Evolutionary conservation across 2,113 vertebrate species (phyloP).

Genomic region (Lipophrys pholis): DNA sequence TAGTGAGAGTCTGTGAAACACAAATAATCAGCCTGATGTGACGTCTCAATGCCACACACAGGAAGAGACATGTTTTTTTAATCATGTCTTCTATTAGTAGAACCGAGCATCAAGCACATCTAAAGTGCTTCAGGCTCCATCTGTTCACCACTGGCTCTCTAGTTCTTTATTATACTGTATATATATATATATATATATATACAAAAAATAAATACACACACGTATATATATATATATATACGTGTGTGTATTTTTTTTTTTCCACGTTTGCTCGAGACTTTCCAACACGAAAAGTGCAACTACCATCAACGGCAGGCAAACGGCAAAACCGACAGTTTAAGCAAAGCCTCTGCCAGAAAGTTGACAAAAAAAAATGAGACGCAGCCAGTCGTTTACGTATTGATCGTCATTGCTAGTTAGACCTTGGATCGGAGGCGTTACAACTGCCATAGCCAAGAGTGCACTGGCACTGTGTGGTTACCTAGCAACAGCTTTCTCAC

Average conservation of each 20-base stretch:
- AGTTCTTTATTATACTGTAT: too few species aligned
- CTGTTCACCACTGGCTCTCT: constrained; percentile 15
- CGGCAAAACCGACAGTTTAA: neutral
- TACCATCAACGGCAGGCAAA: neutral
- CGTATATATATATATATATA: too few species aligned
- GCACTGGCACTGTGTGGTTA: constrained; percentile 46
- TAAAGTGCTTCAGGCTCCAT: constrained; percentile 28
- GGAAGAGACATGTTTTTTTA: constrained; percentile 20
- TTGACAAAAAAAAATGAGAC: neutral
- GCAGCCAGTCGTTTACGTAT: constrained; percentile 14
- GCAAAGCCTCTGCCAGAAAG: neutral
- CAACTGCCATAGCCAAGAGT: constrained; percentile 28
- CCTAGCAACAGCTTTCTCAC: constrained; percentile 73
- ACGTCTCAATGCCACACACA: neutral
- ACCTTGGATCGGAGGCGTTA: constrained; percentile 10
- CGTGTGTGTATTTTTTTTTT: too few species aligned
- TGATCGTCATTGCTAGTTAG: constrained; percentile 4
- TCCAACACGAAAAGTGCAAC: neutral
- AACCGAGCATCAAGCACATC: constrained; percentile 23
- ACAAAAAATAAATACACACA: too few species aligned
- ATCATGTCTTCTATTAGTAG: constrained; percentile 21
- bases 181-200: too few species aligned
- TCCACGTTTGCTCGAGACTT: neutral
- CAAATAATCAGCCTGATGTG: constrained; percentile 20
- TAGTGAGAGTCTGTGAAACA: too few species aligned